Evolutionary conservation across 2,888 invertebrate genomes (phyloP), one percentile per base, ranked within the genome.

Genomic region (Formica aserva): DNA sequence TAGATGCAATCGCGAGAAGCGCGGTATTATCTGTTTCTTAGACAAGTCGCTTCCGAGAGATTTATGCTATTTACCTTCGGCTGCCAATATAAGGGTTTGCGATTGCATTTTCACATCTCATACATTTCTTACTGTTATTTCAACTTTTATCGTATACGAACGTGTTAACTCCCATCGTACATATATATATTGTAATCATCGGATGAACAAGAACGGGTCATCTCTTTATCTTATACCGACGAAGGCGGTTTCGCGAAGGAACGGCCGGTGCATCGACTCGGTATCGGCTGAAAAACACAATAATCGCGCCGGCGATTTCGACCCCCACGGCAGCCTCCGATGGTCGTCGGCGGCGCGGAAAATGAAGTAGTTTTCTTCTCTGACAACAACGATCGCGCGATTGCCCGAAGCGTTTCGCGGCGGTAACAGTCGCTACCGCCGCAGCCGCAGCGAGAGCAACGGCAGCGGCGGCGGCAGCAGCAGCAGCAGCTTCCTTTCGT

Each of bases 341-440:
- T 48, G 74, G 65, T 66, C 84, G 55, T 63, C 76, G 76, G 66
- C 83, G 85, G 87, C 82, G 84, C 86, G 87, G 90, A 90, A 90
- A 89, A 89, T 89, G 90, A 90, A 89, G 89, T 90, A 88, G 89
- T 90, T 89, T 89, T 89, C 89, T 87, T 90, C 85, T 77, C 85
- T 87, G 90, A 90, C 90, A 88, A 89, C 78, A 88, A 88, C 88
- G 84, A 89, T 88, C 88, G 85, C 38, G 77, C 60, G 83, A 82
- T 65, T 76, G 89, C 90, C 89, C 81, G 84, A 62, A 89, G 90
- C 89, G 83, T 88, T 83, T 69, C 87, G 72, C 81, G 80, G 87
- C 69, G 45, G 82, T 77, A 60, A 85, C 74, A 74, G 45, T 32
- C 35, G 63, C 63, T 75, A 69, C 48, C 69, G 75, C 82, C 65